Conservation (phyloP, 2,113 vertebrate species). For the Nipponia nippon region DNA sequence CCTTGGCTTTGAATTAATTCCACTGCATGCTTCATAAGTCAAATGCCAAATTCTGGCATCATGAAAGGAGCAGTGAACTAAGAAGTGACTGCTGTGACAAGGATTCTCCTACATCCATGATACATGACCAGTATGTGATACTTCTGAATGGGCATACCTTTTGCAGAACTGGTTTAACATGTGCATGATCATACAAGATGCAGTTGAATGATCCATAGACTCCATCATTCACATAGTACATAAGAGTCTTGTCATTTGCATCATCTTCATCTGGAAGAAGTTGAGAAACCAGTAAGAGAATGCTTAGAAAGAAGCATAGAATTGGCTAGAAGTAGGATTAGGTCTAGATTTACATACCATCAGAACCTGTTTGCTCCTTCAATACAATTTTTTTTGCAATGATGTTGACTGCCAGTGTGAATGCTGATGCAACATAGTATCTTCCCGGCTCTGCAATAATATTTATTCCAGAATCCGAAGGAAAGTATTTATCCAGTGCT, state of each 20-base stretch:
- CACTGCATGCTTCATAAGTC: not conserved
- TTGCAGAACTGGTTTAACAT: constrained; percentile 86
- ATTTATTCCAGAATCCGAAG: constrained; percentile 81
- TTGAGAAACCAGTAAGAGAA: not conserved
- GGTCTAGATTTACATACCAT: constrained; percentile 64
- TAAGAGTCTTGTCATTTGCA: constrained; percentile 83
- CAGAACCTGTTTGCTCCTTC: constrained; percentile 84
- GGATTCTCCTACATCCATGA: not conserved
- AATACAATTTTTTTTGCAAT: constrained; percentile 94
- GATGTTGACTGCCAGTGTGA: constrained; percentile 92
- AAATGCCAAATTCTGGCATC: not conserved
- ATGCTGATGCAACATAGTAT: constrained; percentile 95
- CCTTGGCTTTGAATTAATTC: not conserved
- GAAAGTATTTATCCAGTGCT: constrained; percentile 94
- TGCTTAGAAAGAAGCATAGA: not conserved
- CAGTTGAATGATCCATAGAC: constrained; percentile 99
- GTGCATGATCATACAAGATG: constrained; percentile 93
- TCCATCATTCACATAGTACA: constrained; percentile 98
- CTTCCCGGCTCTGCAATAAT: constrained; percentile 95
- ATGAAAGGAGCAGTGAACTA: not conserved
- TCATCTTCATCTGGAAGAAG: constrained; percentile 87
- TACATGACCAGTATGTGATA: not conserved
- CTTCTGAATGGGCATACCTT: constrained; percentile 74
- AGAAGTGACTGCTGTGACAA: not conserved
- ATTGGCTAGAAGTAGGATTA: not conserved